Base-by-base conservation (phyloP, 2,888 invertebrate genomes). In the Luffia ferchaultella region DNA sequence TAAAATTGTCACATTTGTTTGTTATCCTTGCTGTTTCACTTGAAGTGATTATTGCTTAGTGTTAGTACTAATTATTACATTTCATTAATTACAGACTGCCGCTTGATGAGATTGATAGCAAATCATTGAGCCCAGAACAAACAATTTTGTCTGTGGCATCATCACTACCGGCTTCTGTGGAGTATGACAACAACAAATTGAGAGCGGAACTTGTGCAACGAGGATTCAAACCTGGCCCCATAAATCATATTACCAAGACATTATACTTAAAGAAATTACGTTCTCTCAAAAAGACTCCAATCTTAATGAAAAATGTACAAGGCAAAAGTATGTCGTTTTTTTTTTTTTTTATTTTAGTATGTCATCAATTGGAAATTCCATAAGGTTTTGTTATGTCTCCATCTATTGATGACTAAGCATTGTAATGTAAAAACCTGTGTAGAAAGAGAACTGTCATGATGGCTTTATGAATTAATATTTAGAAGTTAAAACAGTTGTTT, bases 211-310 rank as follows among this genome's bases (percentile, higher is more conserved):
- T 95, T 41, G 83, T 86, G 0, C 70, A 76, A 5, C 77, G 88
- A 16, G 95, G 95, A 0, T 88, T 90, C 57, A 83, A 76, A 9
- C 90, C 93, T 0, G 96, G 96, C 0, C 96, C 96, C 1, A 91
- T 96, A 58, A 91, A 91, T 1, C 76, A 86, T 15, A 87, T 88
- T 1, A 96, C 96, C 0, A 90, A 92, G 58, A 86, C 88, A 1
- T 70, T 95, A 7, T 96, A 96, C 64, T 73, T 93, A 47, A 90
- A 88, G 65, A 90, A 91, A 59, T 73, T 95, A 20, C 85, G 87
- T 42, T 87, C 88, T 49, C 70, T 92, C 53, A 86, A 77, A 60
- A 76, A 75, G 53, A 62, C 60, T 1, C 64, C 71, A 0, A 64
- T 68, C 42, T 58, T 68, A 2, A 58, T 59, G 12, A 61, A 57